phyloP scores from a whole-genome alignment of 2,797 vertebrate genomes.

The Urosaurus nigricauda region DNA sequence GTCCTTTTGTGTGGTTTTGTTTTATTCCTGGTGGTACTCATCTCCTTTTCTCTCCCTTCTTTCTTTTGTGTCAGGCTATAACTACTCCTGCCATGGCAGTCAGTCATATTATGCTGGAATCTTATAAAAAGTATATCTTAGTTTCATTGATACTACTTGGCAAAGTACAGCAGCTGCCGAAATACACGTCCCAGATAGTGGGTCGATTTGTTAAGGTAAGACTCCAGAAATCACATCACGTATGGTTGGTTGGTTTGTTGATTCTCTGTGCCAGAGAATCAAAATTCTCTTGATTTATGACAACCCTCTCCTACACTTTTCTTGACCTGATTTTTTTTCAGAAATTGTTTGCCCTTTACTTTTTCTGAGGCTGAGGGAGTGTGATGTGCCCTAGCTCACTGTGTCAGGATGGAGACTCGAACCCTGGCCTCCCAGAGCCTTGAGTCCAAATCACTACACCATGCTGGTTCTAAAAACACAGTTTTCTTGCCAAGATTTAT shows the following conservation, averaged over 20 bases:
- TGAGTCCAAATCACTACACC: no score
- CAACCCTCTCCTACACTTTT: not conserved
- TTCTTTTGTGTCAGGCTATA: constrained; percentile 87
- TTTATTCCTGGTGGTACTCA: constrained; percentile 24
- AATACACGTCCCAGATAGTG: constrained; percentile 99
- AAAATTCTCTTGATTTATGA: no score
- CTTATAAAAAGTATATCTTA: constrained; percentile 99
- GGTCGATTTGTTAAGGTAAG: constrained; percentile 99
- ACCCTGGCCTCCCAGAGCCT: no score
- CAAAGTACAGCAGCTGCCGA: constrained; percentile 97
- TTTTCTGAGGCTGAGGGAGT: no score
- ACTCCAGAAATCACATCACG: constrained; percentile 19
- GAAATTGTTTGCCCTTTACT: no score
- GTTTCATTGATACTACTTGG: constrained; percentile 98
- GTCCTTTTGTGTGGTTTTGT: not conserved
- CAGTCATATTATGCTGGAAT: constrained; percentile 99
- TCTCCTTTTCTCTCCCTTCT: constrained; percentile 36
- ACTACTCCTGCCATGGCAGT: constrained; percentile 99
- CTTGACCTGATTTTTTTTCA: no score
- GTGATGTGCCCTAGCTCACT: no score
- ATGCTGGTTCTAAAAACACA: no score
- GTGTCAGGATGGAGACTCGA: no score
- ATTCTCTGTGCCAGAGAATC: no score
- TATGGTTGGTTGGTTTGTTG: no score
- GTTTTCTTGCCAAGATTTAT: no score